Conservation (phyloP, 2,113 vertebrate genomes). For the Drymodes brunneopygia region DNA sequence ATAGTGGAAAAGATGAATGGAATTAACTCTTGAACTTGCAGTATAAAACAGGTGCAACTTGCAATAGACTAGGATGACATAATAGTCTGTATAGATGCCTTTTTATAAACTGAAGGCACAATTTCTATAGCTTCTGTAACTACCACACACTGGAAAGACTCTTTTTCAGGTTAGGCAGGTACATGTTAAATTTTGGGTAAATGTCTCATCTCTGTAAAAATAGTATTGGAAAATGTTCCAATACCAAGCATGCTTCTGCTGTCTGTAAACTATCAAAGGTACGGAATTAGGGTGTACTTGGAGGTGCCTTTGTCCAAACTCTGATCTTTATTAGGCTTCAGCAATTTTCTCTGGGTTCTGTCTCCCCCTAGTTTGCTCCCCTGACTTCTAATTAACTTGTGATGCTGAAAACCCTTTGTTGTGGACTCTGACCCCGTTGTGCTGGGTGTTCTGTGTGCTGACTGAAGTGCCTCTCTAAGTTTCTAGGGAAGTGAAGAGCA, state of each 20-base stretch:
- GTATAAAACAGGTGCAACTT: not conserved
- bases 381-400: not conserved
- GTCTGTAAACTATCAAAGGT: not conserved
- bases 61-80: not conserved
- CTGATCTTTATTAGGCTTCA: not conserved
- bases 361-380: not conserved
- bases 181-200: not conserved
- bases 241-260: not conserved
- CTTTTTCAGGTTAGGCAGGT: not conserved
- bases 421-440: not conserved
- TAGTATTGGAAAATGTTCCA: not conserved
- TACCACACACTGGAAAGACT: not conserved
- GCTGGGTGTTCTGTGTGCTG: not conserved
- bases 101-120: not conserved
- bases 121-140: rapidly evolving
- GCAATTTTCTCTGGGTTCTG: not conserved
- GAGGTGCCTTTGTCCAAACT: not conserved
- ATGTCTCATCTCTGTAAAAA: not conserved
- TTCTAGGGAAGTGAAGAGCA: not conserved
- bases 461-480: not conserved
- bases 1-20: not conserved
- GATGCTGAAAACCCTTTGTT: not conserved
- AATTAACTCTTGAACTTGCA: not conserved
- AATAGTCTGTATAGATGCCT: not conserved
- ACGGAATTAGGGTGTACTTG: not conserved